Evolutionary conservation across 2,888 invertebrate genomes (phyloP).

Genomic region (Cephus runcator): DNA sequence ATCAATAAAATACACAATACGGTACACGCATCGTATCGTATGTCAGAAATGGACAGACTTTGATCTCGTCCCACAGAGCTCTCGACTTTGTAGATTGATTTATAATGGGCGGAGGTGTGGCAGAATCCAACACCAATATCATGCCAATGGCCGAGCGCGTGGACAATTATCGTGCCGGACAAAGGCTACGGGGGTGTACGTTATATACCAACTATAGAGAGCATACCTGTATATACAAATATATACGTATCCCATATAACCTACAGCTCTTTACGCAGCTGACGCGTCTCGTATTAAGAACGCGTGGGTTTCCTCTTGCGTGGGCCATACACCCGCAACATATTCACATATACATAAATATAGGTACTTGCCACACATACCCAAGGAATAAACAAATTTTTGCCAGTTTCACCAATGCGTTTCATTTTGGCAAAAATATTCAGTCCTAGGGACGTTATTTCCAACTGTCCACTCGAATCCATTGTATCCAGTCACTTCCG

Average conservation of each 20-base stretch:
- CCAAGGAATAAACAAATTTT: no score
- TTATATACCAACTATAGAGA: slow-evolving; percentile 23
- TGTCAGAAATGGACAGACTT: no score
- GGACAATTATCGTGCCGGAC: slow-evolving; percentile 52
- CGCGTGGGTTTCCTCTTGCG: slow-evolving; percentile 48
- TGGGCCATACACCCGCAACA: slow-evolving; percentile 51
- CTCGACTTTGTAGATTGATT: slow-evolving; percentile 43
- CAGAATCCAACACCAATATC: slow-evolving; percentile 53
- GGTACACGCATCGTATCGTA: no score
- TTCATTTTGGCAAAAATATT: no score
- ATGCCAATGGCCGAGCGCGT: slow-evolving; percentile 37
- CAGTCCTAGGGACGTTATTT: no score
- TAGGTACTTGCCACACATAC: no score
- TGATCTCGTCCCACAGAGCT: neutral
- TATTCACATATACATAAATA: neutral
- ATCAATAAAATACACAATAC: no score
- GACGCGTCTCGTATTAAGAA: slow-evolving; percentile 47
- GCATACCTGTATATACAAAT: slow-evolving; percentile 14
- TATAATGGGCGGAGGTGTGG: slow-evolving; percentile 53
- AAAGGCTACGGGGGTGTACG: slow-evolving; percentile 52
- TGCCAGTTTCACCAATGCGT: no score
- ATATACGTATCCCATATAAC: slow-evolving; percentile 14
- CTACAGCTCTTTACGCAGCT: slow-evolving; percentile 56
- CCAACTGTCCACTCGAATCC: no score
- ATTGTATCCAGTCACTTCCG: no score